Evolutionary conservation across 2,888 invertebrate species (phyloP).

Genomic region (Drosophila mulleri): DNA sequence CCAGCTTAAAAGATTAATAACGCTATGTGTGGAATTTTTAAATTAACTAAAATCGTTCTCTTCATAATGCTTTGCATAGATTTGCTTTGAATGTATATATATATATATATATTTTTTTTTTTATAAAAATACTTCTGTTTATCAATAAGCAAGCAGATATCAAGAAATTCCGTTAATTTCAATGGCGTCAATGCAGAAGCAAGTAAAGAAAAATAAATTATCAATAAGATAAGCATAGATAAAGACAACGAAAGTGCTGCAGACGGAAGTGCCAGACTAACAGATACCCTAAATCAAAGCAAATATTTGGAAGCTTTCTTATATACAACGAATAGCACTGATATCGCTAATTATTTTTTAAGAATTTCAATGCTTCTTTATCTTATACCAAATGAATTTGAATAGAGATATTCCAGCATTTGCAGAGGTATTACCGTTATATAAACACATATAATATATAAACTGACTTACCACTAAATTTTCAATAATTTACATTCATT

Average conservation of each 20-base stretch:
- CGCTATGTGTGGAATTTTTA: not conserved
- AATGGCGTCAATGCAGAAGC: not conserved
- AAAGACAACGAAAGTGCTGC: not conserved
- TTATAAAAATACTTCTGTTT: not conserved
- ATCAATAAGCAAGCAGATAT: slow-evolving; percentile 5
- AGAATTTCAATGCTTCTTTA: not conserved
- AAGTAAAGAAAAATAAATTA: not conserved
- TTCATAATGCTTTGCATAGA: not conserved
- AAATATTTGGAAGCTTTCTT: not conserved
- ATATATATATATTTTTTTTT: not conserved
- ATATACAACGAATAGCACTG: not conserved
- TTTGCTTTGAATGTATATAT: not conserved
- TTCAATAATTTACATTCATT: not conserved
- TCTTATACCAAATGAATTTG: too few relatives aligned
- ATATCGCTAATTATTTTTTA: not conserved
- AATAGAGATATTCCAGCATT: too few relatives aligned
- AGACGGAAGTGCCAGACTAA: not conserved
- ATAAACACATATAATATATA: not conserved
- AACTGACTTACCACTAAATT: not conserved
- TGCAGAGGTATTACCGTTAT: too few relatives aligned
- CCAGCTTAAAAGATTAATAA: not conserved
- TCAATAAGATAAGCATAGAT: slow-evolving; percentile 4
- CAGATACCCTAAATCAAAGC: not conserved
- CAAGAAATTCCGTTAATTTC: not conserved
- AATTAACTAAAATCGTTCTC: not conserved